phyloP scores from a whole-genome alignment of 2,797 vertebrate species.

The Onychomys leucogaster region DNA sequence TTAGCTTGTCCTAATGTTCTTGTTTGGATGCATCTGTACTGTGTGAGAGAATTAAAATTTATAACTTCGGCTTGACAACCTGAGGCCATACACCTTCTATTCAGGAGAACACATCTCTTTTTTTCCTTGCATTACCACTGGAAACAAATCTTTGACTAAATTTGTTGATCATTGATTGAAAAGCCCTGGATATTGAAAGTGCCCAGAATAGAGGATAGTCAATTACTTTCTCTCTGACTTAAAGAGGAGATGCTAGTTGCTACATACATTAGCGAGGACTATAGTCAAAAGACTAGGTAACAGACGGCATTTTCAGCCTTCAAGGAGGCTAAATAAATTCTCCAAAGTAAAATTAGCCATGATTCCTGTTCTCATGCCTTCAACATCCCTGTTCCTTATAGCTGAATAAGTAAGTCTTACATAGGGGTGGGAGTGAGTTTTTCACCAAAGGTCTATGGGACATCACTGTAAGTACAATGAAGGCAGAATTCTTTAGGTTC shows the following conservation, averaged over 20 bases:
- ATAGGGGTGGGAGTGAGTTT: not conserved
- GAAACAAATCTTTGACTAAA: constrained; percentile 60
- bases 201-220: not conserved
- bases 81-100: not conserved
- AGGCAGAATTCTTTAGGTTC: not conserved
- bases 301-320: not conserved
- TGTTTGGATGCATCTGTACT: not conserved
- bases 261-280: not conserved
- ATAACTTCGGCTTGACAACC: constrained; percentile 45
- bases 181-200: not conserved
- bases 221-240: not conserved
- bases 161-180: not conserved
- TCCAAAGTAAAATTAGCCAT: not conserved
- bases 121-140: constrained; percentile 54
- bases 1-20: constrained; percentile 72
- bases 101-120: not conserved
- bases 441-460: not conserved
- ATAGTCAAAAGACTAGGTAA: not conserved
- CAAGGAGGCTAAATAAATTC: not conserved
- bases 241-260: not conserved
- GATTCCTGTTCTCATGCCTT: not conserved
- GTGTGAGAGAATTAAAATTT: constrained; percentile 71
- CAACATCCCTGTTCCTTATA: not conserved
- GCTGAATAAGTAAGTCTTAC: not conserved
- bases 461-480: not conserved